phyloP scores from a whole-genome alignment of 2,797 vertebrate genomes.

The Anas bahamensis region DNA sequence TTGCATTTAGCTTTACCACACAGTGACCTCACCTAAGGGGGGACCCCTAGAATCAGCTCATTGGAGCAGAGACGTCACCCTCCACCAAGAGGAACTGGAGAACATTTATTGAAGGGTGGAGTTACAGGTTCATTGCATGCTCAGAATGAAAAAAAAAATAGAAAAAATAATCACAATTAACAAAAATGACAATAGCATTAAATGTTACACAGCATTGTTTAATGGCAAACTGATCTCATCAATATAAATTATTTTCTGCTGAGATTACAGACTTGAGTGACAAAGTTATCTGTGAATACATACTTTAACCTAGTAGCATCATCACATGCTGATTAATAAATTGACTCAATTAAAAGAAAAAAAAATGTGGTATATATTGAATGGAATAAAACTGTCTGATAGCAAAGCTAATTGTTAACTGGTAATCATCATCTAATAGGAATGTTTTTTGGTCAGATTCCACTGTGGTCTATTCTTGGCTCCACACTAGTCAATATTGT shows the following conservation, averaged over 20 bases:
- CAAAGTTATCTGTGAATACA: neutral
- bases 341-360: neutral
- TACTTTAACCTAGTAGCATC: neutral
- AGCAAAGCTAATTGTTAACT: neutral
- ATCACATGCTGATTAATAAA: neutral
- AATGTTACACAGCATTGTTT: neutral
- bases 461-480: neutral
- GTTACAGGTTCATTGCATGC: neutral
- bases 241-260: neutral
- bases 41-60: neutral
- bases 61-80: neutral
- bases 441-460: neutral
- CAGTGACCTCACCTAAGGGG: neutral
- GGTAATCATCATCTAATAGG: neutral
- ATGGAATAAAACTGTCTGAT: neutral
- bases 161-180: neutral
- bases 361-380: neutral
- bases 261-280: neutral
- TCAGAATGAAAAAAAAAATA: neutral
- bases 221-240: neutral
- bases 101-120: neutral
- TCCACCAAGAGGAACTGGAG: neutral
- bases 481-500: neutral
- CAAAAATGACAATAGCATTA: neutral
- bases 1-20: neutral